These are phyloP conservation scores for Gopherus flavomarginatus DNA, from an alignment of 2,113 vertebrate genomes.

Conservation along the genomic window DNA sequence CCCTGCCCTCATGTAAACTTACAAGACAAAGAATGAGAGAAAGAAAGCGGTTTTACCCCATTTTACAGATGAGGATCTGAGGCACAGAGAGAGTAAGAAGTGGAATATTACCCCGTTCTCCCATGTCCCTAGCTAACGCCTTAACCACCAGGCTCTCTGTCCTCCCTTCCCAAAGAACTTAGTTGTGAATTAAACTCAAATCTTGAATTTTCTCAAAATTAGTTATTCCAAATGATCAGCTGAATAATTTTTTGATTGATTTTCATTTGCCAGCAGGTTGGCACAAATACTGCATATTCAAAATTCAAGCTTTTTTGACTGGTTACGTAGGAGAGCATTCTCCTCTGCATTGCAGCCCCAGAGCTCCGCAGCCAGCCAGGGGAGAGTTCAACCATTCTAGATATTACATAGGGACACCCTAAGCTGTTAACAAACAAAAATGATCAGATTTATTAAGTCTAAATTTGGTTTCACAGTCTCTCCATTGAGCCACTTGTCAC, in stretches of 20 bases:
- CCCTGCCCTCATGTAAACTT: not conserved
- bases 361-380: not conserved
- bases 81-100: not conserved
- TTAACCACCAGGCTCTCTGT: not conserved
- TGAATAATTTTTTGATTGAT: not conserved
- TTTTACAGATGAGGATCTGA: not conserved
- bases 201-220: not conserved
- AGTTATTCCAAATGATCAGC: not conserved
- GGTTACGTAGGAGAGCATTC: not conserved
- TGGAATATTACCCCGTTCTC: not conserved
- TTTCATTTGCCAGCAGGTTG: not conserved
- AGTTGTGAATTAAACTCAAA: not conserved
- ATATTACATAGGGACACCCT: not conserved
- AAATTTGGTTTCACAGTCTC: conserved; percentile 19
- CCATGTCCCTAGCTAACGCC: not conserved
- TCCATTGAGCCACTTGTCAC: conserved; percentile 14
- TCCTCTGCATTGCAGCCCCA: not conserved
- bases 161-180: not conserved
- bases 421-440: not conserved
- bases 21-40: not conserved
- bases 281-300: not conserved
- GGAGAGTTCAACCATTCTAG: not conserved
- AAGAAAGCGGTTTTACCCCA: not conserved
- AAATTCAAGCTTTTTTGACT: not conserved
- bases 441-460: not conserved